Base-by-base conservation (phyloP, 2,888 invertebrate genomes). In the Lissonota sp. region DNA sequence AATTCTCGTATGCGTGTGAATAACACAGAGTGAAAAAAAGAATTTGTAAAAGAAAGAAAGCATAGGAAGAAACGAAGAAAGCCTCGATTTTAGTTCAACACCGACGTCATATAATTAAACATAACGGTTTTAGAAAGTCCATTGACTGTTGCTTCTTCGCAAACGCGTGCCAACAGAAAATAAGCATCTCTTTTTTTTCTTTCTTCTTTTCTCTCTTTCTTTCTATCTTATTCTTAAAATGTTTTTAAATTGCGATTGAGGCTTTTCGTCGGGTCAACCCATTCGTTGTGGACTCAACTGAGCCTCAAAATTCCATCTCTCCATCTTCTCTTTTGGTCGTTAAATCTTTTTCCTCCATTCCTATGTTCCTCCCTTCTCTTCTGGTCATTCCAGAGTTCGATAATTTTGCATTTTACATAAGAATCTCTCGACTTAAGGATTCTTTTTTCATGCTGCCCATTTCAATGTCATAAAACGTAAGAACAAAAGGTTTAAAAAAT, bases 51-150 rank as follows among this genome's bases (percentile, higher is more conserved):
- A 55, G 6, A n/a, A 7, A 14, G 8, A 55, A 46, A 14, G 12
- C n/a, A 7, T 14, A n/a, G 44, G 44, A 53, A 42, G 44, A 37
- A 55, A n/a, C 37, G 44, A 53, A 42, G 39, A 14, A 55, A 44
- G 46, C n/a, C 72, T 12, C 5, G 55, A 57, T 67, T 73, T 69
- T 80, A 16, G 72, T 58, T 51, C 46, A 69, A 70, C 44, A 57
- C 63, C 85, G 87, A 87, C 87, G 89, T 79, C 78, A 62, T 26
- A 26, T 87, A 87, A 89, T 90, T 75, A 80, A 84, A 86, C 83
- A 89, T 90, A 91, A 91, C 89, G 90, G 90, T 87, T 90, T 88
- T 88, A 90, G 90, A 90, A 90, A 90, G 90, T 89, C 85, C 79
- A 85, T 85, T 82, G 83, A 80, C 75, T 78, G 76, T 60, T 12